Conservation (phyloP, 2,888 invertebrate species). For the Cosmia trapezina region DNA sequence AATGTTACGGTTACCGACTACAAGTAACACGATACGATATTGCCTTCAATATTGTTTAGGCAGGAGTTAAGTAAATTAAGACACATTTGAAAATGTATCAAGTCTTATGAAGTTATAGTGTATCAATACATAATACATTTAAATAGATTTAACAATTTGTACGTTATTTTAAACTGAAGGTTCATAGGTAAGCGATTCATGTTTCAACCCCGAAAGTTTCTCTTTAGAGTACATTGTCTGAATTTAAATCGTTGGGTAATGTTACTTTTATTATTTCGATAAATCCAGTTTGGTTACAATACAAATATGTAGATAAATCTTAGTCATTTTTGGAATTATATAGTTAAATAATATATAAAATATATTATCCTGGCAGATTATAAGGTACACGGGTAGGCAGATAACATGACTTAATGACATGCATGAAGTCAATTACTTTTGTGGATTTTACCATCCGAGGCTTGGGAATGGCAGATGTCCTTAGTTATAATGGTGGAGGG, state of each 20-base stretch:
- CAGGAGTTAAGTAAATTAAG: slow-evolving; percentile 80
- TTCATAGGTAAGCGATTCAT: slow-evolving; percentile 65
- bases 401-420: not conserved
- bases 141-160: slow-evolving; percentile 78
- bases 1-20: slow-evolving; percentile 60
- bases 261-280: slow-evolving; percentile 52
- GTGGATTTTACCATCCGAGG: slow-evolving; percentile 18
- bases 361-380: slow-evolving; percentile 34
- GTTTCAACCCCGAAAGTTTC: slow-evolving; percentile 78
- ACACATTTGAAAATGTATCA: slow-evolving; percentile 78
- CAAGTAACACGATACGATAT: slow-evolving; percentile 69
- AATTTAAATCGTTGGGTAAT: slow-evolving; percentile 41
- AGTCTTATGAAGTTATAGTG: slow-evolving; percentile 81
- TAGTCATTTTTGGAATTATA: slow-evolving; percentile 42
- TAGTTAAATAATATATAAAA: slow-evolving; percentile 37
- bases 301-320: slow-evolving; percentile 66
- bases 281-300: slow-evolving; percentile 33
- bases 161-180: slow-evolving; percentile 74
- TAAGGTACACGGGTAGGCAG: slow-evolving; percentile 37
- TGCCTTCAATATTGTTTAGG: slow-evolving; percentile 79
- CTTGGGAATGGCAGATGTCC: not conserved
- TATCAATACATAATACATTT: slow-evolving; percentile 74
- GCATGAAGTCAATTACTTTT: slow-evolving; percentile 38
- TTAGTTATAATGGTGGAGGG: not conserved
- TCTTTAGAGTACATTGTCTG: slow-evolving; percentile 65